phyloP scores from a whole-genome alignment of 1,140 invertebrate genomes.

The Euwallacea fornicatus region DNA sequence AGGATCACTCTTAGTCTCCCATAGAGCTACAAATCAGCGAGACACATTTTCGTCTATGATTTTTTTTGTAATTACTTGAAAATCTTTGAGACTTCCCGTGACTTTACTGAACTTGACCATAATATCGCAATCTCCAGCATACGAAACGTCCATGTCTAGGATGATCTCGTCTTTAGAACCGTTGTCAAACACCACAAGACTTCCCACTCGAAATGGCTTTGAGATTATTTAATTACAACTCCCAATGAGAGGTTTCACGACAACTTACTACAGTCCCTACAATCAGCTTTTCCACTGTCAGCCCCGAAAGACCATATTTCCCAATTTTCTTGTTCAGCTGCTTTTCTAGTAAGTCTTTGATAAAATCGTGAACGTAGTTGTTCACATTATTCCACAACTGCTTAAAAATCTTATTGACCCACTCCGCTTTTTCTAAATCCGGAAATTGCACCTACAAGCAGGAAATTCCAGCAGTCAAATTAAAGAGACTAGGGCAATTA shows the following conservation, averaged over 20 bases:
- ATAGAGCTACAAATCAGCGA: constrained; percentile 65
- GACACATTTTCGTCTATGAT: constrained; percentile 5
- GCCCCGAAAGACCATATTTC: constrained; percentile 36
- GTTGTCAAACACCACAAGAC: constrained; percentile 91
- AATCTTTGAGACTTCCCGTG: constrained; percentile 83
- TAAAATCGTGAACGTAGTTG: constrained; percentile 34
- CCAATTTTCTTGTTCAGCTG: constrained; percentile 33
- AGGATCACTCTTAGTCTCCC: constrained; percentile 84
- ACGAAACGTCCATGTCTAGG: constrained; percentile 91
- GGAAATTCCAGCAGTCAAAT: not conserved
- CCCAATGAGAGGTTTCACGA: not conserved
- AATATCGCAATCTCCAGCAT: constrained; percentile 91
- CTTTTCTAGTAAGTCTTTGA: constrained; percentile 30
- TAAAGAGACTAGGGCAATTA: constrained; percentile 1
- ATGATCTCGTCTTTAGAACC: constrained; percentile 91
- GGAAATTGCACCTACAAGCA: constrained; percentile 40
- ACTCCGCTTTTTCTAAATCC: constrained; percentile 42
- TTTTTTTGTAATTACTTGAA: constrained; percentile 52
- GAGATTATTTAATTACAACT: not conserved
- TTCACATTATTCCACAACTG: constrained; percentile 42
- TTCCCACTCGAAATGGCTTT: constrained; percentile 67
- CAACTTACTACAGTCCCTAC: constrained; percentile 39
- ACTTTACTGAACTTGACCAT: constrained; percentile 77
- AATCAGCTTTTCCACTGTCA: constrained; percentile 39
- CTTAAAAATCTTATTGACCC: constrained; percentile 43